Base-by-base conservation (phyloP, 2,113 vertebrate species). In the Gobiocypris rarus region DNA sequence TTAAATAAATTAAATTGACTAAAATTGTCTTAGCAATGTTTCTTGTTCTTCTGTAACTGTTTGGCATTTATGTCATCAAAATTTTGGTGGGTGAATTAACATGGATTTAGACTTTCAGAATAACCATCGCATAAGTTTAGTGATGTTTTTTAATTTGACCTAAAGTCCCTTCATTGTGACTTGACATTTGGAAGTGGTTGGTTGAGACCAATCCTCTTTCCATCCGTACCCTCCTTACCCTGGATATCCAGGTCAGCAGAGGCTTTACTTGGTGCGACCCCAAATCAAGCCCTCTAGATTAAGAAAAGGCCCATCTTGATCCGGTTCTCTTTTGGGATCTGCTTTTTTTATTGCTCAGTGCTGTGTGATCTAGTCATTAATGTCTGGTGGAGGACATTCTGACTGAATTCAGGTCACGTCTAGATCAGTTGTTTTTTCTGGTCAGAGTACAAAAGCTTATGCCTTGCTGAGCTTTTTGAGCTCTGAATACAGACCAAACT, bases 251-350 rank as follows among this genome's bases (percentile, higher is more conserved):
- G 52, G 81, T 59, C 81, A 83, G 54, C 24, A 24, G 45, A 24
- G 69, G 56, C 69, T 78, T 82, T 85, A 58, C 48, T 76, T 75
- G 34, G 81, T 82, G 67, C 9, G 17, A 74, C 34, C 81, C 67
- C 41, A 52, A 74, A 82, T 73, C 26, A 76, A 75, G 26, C 17
- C 14, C 45, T 56, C 59, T 6, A 81, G 41, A 61, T 56, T 58
- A 54, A 41, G 28, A 8, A n/a, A 82, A 82, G 22, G 5, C 59
- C 14, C 19, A 45, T 24, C 24, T 80, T 15, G 26, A 22, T 13
- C 15, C 24, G 8, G 58, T 48, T 65, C 14, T 43, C 45, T 48
- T 67, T 70, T 56, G 41, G 19, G 19, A 81, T 10, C 45, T 22
- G 28, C 7, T 24, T 5, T 52, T 38, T 52, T 13, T 9, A 52